Conservation (phyloP, 2,888 invertebrate genomes). For the Drosophila mimetica region DNA sequence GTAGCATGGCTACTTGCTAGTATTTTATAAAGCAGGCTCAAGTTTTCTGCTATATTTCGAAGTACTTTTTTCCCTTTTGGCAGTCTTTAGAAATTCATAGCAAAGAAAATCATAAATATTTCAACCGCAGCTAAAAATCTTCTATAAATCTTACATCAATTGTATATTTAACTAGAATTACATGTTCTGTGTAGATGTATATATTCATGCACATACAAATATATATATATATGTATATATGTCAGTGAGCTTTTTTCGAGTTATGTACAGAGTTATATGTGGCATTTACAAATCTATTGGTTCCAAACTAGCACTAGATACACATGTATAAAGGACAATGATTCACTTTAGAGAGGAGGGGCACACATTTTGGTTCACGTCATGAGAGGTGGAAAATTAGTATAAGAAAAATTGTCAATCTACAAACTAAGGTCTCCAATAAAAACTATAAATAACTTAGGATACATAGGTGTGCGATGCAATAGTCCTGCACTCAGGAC, state of each 20-base stretch:
- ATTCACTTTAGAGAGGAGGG: conserved; percentile 23
- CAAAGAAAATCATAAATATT: conserved; percentile 14
- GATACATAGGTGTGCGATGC: conserved; percentile 68
- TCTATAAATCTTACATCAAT: conserved; percentile 48
- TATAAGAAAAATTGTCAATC: conserved; percentile 39
- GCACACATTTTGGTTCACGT: conserved; percentile 11
- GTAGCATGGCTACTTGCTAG: conserved; percentile 19
- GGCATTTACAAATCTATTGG: conserved; percentile 72
- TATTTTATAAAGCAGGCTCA: not conserved
- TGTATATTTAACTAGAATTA: conserved; percentile 64
- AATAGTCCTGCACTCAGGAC: conserved; percentile 79
- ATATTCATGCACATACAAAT: conserved; percentile 33
- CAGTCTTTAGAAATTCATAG: conserved; percentile 20
- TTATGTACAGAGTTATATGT: conserved; percentile 61
- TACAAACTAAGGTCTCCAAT: conserved; percentile 52
- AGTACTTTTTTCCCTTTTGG: conserved; percentile 1
- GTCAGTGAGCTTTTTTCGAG: conserved; percentile 63
- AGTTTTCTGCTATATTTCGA: not conserved
- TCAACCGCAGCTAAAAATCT: conserved; percentile 29
- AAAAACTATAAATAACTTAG: conserved; percentile 74
- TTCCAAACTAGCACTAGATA: conserved; percentile 63
- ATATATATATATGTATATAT: conserved; percentile 42
- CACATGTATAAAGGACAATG: conserved; percentile 29
- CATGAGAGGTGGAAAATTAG: conserved; percentile 30
- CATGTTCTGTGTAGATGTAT: conserved; percentile 28